Base-by-base conservation (phyloP, 2,888 invertebrate genomes). In the Mythimna loreyi region DNA sequence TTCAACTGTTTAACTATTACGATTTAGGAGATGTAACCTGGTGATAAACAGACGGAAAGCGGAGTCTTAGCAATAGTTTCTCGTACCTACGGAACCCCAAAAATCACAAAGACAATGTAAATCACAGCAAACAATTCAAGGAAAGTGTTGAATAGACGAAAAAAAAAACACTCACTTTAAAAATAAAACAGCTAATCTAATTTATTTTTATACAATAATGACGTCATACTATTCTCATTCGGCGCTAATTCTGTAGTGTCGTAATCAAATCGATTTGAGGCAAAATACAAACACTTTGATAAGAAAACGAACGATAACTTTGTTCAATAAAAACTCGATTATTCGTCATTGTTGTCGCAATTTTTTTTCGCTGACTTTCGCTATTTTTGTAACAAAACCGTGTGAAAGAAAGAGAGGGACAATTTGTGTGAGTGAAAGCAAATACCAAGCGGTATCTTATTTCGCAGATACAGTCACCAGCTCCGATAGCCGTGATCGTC, bases 401-500 rank as follows among this genome's bases (percentile, higher is more conserved):
- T 50, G 36, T 72, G 77, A 36, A 19, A 5, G 25, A 76, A 72
- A 66, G 50, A 75, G 72, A 77, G 4, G 7, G 28, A 0, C 0
- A 19, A 25, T 60, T 2, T 33, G 21, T 36, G n/a, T 1, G 21
- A 77, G 45, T 50, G 58, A 67, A 62, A 72, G 67, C 45, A 0
- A 6, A 52, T 59, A 61, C 1, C 47, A 72, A 21, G 2, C 13
- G 19, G 1, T 72, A n/a, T 50, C 30, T 47, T 52, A 77, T 75
- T 75, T 75, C 78, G 47, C 6, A 0, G 0, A 0, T 0, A 0
- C 0, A 1, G 0, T 23, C 81, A 90, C 74, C 78, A 87, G 90
- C 92, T 93, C 90, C 92, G 89, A 53, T 83, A 96, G 97, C 97
- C 97, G 97, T 97, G 96, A 97, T 97, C 97, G 97, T 97, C 96